phyloP scores from a whole-genome alignment of 35 echinoderm and acorn worm genomes.

The Eucidaris tribuloides region DNA sequence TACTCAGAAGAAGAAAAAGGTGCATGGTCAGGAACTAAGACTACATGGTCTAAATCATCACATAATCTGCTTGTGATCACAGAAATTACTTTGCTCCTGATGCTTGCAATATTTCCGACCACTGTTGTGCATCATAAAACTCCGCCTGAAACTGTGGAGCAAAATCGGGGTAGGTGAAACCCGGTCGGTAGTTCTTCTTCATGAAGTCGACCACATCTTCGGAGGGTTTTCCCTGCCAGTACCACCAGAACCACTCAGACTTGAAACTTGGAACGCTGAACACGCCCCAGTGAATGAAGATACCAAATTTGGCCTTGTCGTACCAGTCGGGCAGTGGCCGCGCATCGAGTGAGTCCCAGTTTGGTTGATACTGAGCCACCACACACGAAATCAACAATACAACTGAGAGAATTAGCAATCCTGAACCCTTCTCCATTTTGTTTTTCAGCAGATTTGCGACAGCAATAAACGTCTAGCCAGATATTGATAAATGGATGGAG shows the following conservation, averaged over 20 bases:
- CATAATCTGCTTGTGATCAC: too few relatives aligned
- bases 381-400: too few relatives aligned
- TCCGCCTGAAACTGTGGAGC: conserved; percentile 71
- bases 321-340: conserved; percentile 80
- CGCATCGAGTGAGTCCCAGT: conserved; percentile 84
- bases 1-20: neutral
- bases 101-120: conserved; percentile 66
- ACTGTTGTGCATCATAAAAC: conserved; percentile 70
- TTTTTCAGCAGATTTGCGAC: too few relatives aligned
- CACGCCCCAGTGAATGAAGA: conserved; percentile 91
- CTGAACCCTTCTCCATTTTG: too few relatives aligned
- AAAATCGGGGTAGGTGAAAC: conserved; percentile 86
- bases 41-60: too few relatives aligned
- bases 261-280: conserved; percentile 74
- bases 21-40: neutral
- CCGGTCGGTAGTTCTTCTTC: conserved; percentile 71
- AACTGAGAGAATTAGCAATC: too few relatives aligned
- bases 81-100: conserved; percentile 90
- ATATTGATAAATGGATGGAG: too few relatives aligned
- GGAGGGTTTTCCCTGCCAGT: conserved; percentile 53
- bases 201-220: conserved; percentile 52
- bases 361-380: conserved; percentile 74
- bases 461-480: too few relatives aligned
- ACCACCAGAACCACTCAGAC: conserved; percentile 88
- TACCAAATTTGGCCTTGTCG: conserved; percentile 82